These are phyloP conservation scores for Drosophila sp. DNA, from an alignment of 1,140 invertebrate species.

Conservation along the genomic window DNA sequence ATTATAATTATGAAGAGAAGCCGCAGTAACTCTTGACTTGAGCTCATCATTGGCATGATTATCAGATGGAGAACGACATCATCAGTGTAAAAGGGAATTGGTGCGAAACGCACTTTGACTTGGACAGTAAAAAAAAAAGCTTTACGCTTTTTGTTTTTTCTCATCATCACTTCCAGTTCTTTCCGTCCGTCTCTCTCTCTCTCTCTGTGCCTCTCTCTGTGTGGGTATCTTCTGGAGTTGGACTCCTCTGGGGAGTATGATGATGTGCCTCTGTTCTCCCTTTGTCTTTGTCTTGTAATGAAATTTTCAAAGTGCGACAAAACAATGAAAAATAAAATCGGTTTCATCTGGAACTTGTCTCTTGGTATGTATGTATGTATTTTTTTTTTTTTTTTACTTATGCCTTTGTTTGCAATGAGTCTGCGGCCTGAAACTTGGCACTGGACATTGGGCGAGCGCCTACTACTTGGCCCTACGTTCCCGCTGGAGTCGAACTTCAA, in stretches of 20 bases:
- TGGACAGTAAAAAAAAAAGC: slow-evolving; percentile 51
- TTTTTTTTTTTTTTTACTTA: slow-evolving; percentile 14
- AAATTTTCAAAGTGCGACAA: slow-evolving; percentile 81
- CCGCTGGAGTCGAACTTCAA: slow-evolving; percentile 62
- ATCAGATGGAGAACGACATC: slow-evolving; percentile 71
- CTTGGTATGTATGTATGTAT: slow-evolving; percentile 24
- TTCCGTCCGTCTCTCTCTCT: no score
- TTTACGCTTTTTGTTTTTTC: slow-evolving; percentile 18
- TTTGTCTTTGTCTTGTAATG: slow-evolving; percentile 74
- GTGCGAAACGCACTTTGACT: slow-evolving; percentile 80
- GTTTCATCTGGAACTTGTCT: slow-evolving; percentile 30
- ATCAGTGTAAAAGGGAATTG: slow-evolving; percentile 67
- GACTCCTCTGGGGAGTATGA: slow-evolving; percentile 31
- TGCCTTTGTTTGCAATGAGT: slow-evolving; percentile 61
- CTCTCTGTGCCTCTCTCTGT: background rate
- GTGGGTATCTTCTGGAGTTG: slow-evolving; percentile 12
- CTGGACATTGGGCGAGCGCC: slow-evolving; percentile 47
- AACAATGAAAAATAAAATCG: slow-evolving; percentile 75
- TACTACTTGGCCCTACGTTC: background rate
- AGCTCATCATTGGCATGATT: slow-evolving; percentile 77
- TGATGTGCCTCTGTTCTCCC: slow-evolving; percentile 15
- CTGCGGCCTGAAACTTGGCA: slow-evolving; percentile 56
- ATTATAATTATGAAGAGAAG: slow-evolving; percentile 78
- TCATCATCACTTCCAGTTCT: slow-evolving; percentile 5
- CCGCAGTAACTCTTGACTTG: slow-evolving; percentile 54